phyloP scores from a whole-genome alignment of 2,888 invertebrate species.

The Mystacides longicornis region DNA sequence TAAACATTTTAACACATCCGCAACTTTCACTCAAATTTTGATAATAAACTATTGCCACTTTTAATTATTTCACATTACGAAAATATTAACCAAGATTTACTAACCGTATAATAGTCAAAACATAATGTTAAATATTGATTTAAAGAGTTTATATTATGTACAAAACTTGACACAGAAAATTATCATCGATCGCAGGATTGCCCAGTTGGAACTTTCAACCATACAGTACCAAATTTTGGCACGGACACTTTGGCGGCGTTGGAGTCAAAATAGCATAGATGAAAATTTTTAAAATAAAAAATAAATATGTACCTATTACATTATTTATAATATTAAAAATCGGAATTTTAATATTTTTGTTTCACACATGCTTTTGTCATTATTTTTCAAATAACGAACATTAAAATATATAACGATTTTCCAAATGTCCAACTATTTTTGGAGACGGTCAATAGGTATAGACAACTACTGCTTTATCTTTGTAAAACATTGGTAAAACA shows the following conservation, averaged over 20 bases:
- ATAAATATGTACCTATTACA: no score
- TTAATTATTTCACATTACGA: background rate
- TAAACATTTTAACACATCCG: background rate
- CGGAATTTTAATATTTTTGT: no score
- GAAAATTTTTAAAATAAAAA: background rate
- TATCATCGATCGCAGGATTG: constrained; percentile 46
- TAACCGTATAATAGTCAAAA: constrained; percentile 32
- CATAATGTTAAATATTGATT: constrained; percentile 20
- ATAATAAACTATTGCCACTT: background rate
- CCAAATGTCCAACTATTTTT: no score
- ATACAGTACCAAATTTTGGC: constrained; percentile 9
- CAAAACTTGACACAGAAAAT: constrained; percentile 34
- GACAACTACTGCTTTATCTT: no score
- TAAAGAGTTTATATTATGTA: constrained; percentile 31
- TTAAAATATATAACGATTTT: no score
- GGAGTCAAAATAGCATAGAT: background rate
- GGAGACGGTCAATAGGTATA: no score
- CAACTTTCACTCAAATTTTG: background rate
- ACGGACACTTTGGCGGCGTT: constrained; percentile 12
- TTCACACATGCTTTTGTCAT: background rate
- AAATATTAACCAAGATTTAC: background rate
- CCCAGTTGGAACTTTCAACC: constrained; percentile 46
- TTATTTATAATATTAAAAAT: no score
- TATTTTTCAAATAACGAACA: background rate
- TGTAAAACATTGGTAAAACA: no score